These are phyloP conservation scores for Microcebus murinus DNA, from an alignment of 2,113 vertebrate species.

Conservation along the genomic window DNA sequence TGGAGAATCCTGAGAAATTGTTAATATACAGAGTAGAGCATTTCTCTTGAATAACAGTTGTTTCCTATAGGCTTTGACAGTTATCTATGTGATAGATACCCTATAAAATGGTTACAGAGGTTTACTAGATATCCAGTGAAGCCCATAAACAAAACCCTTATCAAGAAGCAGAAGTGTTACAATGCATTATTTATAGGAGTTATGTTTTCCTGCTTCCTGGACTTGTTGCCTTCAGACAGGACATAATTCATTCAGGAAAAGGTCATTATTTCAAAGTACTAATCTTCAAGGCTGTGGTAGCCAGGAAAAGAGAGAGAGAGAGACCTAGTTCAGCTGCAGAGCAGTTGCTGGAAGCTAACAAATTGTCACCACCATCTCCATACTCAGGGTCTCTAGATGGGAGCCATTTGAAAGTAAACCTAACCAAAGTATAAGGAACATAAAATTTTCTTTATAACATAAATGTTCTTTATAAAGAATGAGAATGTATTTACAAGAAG, in stretches of 20 bases:
- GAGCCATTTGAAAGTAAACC: conserved; percentile 7
- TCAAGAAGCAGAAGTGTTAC: conserved; percentile 44
- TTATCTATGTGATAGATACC: background rate
- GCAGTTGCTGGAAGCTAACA: background rate
- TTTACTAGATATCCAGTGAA: background rate
- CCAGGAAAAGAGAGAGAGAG: background rate
- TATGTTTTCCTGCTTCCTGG: conserved; percentile 63
- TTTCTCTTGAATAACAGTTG: background rate
- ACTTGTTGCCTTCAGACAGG: conserved; percentile 53
- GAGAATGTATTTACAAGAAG: background rate
- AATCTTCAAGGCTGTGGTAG: conserved; percentile 55
- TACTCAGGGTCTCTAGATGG: background rate
- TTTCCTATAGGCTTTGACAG: background rate
- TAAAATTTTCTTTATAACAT: background rate
- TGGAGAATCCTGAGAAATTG: background rate
- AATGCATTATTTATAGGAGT: conserved; percentile 51
- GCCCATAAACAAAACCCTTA: background rate
- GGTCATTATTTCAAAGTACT: conserved; percentile 69
- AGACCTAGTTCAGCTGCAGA: conserved; percentile 22
- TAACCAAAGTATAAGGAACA: background rate
- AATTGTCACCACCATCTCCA: background rate
- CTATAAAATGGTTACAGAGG: background rate
- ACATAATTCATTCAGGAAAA: conserved; percentile 63
- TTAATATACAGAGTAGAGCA: background rate
- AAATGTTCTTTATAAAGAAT: background rate